phyloP scores from a whole-genome alignment of 2,113 vertebrate species.

The Seriola rivoliana region DNA sequence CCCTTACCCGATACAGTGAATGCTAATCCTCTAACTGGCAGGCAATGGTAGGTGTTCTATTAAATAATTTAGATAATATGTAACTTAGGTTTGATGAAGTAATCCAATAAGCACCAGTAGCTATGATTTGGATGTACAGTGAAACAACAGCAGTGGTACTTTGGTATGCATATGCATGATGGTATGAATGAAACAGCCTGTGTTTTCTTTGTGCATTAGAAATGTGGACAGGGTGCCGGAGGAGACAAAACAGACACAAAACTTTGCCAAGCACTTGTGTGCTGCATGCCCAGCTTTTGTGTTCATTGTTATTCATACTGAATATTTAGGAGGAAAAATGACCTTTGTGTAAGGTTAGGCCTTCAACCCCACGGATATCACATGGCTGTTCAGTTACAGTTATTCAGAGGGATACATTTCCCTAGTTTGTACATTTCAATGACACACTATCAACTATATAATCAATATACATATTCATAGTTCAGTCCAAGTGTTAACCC shows the following conservation, averaged over 20 bases:
- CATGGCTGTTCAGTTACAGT: not conserved
- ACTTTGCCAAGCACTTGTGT: conserved; percentile 1
- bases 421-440: not conserved
- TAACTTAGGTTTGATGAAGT: not conserved
- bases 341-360: conserved; percentile 10
- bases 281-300: conserved; percentile 20
- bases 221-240: not conserved
- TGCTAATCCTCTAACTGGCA: not conserved
- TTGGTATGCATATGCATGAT: not conserved
- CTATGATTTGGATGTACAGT: not conserved
- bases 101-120: not conserved
- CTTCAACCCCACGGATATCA: not conserved
- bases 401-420: not conserved
- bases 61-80: conserved; percentile 5
- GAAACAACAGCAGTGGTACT: not conserved
- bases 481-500: not conserved
- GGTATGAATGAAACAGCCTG: conserved; percentile 1
- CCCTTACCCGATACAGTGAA: not conserved
- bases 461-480: not conserved
- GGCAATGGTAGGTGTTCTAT: not conserved
- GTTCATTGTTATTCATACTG: conserved; percentile 20
- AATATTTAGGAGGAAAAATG: conserved; percentile 18
- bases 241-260: conserved; percentile 33
- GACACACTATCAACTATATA: not conserved
- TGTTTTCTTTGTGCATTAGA: not conserved